Evolutionary conservation across 2,888 invertebrate genomes (phyloP).

Genomic region (Tineola bisselliella): DNA sequence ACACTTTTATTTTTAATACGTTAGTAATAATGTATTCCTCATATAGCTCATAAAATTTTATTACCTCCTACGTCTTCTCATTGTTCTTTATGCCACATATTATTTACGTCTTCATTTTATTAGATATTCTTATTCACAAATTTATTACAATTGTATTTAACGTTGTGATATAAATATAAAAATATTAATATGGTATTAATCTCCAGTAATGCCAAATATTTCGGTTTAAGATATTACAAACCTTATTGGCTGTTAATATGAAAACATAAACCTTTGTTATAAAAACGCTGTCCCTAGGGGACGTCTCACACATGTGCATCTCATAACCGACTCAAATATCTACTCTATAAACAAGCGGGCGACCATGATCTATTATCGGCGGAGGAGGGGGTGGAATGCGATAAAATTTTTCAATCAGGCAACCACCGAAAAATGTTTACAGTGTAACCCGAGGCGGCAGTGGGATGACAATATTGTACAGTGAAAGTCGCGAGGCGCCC

Average conservation of each 20-base stretch:
- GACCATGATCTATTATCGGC: slow-evolving; percentile 53
- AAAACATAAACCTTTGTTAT: background rate
- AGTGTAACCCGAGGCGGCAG: slow-evolving; percentile 58
- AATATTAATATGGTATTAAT: background rate
- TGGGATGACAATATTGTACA: slow-evolving; percentile 60
- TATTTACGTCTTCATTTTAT: slow-evolving; percentile 11
- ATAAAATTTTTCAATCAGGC: slow-evolving; percentile 65
- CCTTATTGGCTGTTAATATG: background rate
- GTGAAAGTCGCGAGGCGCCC: slow-evolving; percentile 46
- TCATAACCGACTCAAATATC: slow-evolving; percentile 37
- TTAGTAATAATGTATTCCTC: slow-evolving; percentile 25
- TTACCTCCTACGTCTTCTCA: slow-evolving; percentile 19
- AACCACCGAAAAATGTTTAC: slow-evolving; percentile 64
- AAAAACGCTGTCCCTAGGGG: background rate
- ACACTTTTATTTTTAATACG: slow-evolving; percentile 29
- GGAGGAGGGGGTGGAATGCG: slow-evolving; percentile 48
- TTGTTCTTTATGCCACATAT: slow-evolving; percentile 16
- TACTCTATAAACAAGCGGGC: slow-evolving; percentile 28
- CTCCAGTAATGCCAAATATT: background rate
- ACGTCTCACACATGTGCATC: background rate
- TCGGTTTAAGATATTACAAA: background rate
- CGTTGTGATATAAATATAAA: background rate
- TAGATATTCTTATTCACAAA: slow-evolving; percentile 2
- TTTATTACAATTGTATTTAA: slow-evolving; percentile 2
- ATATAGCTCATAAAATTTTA: slow-evolving; percentile 28